A percentile compares a stretch with the other conserved stretches of the same genome.
Conservation (phyloP, 2,113 vertebrate genomes). For the Strix aluco region DNA sequence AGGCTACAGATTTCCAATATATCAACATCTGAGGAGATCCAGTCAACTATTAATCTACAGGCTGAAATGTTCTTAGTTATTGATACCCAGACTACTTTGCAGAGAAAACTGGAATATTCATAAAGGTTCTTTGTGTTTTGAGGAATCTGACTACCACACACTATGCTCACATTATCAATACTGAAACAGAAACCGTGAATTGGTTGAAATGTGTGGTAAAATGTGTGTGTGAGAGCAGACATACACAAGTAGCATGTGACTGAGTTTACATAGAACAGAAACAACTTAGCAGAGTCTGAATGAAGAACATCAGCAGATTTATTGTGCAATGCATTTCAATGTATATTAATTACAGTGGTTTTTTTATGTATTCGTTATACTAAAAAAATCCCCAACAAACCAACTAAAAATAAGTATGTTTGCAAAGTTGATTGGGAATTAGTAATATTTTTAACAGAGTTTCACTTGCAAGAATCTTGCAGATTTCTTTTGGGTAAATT, state of each 20-base stretch:
- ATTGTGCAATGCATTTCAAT: neutral
- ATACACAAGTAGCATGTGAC: neutral
- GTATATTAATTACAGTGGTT: neutral
- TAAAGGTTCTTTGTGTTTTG: neutral
- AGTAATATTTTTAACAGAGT: neutral
- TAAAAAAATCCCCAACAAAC: neutral
- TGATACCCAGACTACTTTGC: neutral
- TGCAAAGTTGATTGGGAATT: neutral
- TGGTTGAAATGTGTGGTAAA: neutral
- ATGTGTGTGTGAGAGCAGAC: neutral
- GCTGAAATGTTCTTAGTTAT: neutral
- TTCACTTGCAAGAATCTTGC: neutral
- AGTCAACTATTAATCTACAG: neutral
- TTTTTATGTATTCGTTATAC: neutral
- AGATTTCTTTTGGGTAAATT: neutral
- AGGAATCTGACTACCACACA: neutral
- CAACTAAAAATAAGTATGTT: fast-evolving
- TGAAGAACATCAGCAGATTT: neutral
- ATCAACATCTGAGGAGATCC: neutral
- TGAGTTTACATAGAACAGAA: neutral
- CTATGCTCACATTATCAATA: neutral
- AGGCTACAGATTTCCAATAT: neutral
- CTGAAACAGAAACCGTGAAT: neutral
- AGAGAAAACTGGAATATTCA: neutral
- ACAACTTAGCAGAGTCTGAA: neutral